Percentiles rank a stretch among this genome's conserved stretches.
Evolutionary conservation across 2,888 invertebrate species (phyloP).

Genomic region (Dioctria linearis): DNA sequence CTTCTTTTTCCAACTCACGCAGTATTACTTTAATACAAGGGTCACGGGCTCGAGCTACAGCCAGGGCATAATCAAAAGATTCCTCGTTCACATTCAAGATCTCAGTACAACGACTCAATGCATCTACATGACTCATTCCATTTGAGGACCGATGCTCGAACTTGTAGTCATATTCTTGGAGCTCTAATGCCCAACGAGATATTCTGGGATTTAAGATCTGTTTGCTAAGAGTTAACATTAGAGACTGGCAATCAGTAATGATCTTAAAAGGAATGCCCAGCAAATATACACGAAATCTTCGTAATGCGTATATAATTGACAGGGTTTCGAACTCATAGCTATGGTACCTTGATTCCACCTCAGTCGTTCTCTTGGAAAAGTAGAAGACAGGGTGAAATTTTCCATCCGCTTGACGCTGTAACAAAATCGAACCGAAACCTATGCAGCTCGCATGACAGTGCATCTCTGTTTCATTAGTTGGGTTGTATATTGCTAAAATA

Average conservation of each 20-base stretch:
- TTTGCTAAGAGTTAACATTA: constrained; percentile 58
- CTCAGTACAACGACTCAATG: no score
- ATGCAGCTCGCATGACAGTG: constrained; percentile 64
- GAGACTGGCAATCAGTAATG: constrained; percentile 59
- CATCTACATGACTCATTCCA: constrained; percentile 59
- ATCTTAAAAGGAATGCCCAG: no score
- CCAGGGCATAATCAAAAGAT: no score
- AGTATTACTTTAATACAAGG: no score
- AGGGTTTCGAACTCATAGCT: no score
- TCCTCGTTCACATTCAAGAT: no score
- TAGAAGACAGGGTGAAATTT: no score
- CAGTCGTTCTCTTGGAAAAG: no score
- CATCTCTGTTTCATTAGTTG: constrained; percentile 61
- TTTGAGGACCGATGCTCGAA: constrained; percentile 56
- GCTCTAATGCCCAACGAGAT: constrained; percentile 58
- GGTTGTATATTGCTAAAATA: constrained; percentile 64
- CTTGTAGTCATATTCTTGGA: constrained; percentile 54
- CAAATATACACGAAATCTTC: constrained; percentile 60
- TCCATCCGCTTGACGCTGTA: constrained; percentile 62
- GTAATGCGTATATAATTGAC: constrained; percentile 61
- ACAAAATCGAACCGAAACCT: constrained; percentile 63
- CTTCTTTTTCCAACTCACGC: no score
- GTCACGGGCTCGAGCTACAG: no score
- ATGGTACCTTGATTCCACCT: no score
- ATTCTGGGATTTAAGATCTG: constrained; percentile 56